phyloP scores from a whole-genome alignment of 2,888 invertebrate genomes.

The Eurytoma adleriae region DNA sequence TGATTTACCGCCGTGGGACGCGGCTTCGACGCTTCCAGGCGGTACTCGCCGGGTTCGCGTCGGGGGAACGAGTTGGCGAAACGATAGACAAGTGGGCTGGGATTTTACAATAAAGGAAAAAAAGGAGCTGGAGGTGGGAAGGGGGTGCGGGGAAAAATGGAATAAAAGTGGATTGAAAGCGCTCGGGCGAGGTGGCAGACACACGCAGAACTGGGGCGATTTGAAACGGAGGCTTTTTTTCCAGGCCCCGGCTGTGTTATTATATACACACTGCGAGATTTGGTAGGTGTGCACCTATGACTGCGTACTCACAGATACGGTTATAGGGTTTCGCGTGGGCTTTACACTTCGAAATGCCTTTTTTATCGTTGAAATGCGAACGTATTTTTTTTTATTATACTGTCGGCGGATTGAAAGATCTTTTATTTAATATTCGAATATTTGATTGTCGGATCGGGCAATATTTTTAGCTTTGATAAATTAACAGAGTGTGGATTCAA shows the following conservation, averaged over 20 bases:
- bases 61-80: too few relatives aligned
- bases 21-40: conserved; percentile 10
- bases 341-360: conserved; percentile 24
- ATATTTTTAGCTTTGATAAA: too few relatives aligned
- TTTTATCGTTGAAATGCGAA: conserved; percentile 1
- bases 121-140: not conserved
- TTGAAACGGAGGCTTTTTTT: conserved; percentile 21
- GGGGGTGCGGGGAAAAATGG: not conserved
- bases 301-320: not conserved
- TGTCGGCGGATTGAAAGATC: too few relatives aligned
- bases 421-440: too few relatives aligned
- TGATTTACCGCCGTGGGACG: conserved; percentile 65
- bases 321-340: conserved; percentile 1
- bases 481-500: too few relatives aligned
- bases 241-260: not conserved
- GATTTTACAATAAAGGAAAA: conserved; percentile 7
- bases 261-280: not conserved
- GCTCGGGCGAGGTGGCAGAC: not conserved
- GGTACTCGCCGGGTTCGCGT: too few relatives aligned
- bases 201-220: conserved; percentile 6
- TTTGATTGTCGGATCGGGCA: too few relatives aligned
- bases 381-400: not conserved
- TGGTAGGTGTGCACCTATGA: not conserved
- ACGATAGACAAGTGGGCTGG: too few relatives aligned
- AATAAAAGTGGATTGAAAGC: conserved; percentile 38